Evolutionary conservation across 2,113 vertebrate genomes (phyloP), one percentile per base, ranked within the genome.

Genomic region (Pachycephala philippinensis): DNA sequence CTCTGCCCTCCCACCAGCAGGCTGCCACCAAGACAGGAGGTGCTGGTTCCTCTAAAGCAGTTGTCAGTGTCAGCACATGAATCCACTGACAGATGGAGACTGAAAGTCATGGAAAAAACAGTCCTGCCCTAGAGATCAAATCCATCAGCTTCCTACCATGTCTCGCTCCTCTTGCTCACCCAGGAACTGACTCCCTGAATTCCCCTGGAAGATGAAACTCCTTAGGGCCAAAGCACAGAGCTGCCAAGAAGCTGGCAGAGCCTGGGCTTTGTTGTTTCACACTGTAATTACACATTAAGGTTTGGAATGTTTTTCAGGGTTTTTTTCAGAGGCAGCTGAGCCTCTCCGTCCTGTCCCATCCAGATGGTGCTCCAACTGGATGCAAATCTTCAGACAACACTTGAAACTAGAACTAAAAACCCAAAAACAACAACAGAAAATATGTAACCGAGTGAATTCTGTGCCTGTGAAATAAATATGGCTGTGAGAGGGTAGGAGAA

Each of bases 331-430:
- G 60, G 88, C 76, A 80, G 86, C 65, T 75, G 92, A 93, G 27
- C 57, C 56, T 92, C 64, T 87, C 85, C 0, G 26, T 69, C 96
- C 92, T 92, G 88, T 94, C 85, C 95, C 92, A 84, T 96, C 94
- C 93, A 95, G 93, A 96, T 92, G 90, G 96, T 84, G 21, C 83
- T 88, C 96, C 95, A 96, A 96, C 60, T 95, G 93, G 80, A 93
- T 89, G 49, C 3, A 2, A 85, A 77, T 87, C 89, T 95, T 91
- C 70, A 89, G 69, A 87, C 57, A 93, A 76, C 70, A 30, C 40
- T 95, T 53, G 72, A 88, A 90, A 92, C 44, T 39, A 53, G 30
- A 89, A 74, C 59, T 64, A 33, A 92, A 95, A 90, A 4, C 59
- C 7, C 63, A 69, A 57, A 33, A 90, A 87, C 47, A 94, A 66